These are phyloP conservation scores for Peromyscus leucopus DNA, from an alignment of 2,113 vertebrate species.

Conservation along the genomic window DNA sequence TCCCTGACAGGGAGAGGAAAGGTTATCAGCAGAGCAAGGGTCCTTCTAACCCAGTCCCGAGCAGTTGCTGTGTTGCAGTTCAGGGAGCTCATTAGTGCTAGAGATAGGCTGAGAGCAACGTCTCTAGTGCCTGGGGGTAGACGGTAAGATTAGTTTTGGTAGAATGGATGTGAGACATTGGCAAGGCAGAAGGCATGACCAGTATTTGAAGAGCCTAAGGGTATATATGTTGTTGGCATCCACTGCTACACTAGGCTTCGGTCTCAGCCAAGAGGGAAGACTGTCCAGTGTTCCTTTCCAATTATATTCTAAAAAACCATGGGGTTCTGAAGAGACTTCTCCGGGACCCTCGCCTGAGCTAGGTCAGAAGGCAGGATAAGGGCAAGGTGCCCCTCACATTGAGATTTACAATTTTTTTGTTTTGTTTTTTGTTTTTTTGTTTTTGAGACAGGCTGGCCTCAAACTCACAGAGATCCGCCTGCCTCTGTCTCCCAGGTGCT, in stretches of 20 bases:
- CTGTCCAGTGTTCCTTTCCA: neutral
- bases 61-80: neutral
- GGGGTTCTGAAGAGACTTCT: neutral
- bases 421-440: no score
- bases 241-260: neutral
- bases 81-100: neutral
- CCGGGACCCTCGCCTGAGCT: neutral
- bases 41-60: neutral
- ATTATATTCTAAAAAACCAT: neutral
- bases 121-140: neutral
- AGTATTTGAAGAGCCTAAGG: neutral
- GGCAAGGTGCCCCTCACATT: neutral
- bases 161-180: neutral
- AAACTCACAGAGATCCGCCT: no score
- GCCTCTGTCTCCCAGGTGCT: no score
- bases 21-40: constrained; percentile 4
- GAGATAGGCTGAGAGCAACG: neutral
- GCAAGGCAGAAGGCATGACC: neutral
- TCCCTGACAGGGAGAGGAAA: constrained; percentile 63
- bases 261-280: neutral
- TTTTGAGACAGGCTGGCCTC: no score
- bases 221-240: neutral
- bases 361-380: neutral
- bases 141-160: no score
- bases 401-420: neutral